Percentiles rank a stretch among this genome's conserved stretches.
phyloP scores from a whole-genome alignment of 2,113 vertebrate genomes.

The Prionailurus bengalensis region DNA sequence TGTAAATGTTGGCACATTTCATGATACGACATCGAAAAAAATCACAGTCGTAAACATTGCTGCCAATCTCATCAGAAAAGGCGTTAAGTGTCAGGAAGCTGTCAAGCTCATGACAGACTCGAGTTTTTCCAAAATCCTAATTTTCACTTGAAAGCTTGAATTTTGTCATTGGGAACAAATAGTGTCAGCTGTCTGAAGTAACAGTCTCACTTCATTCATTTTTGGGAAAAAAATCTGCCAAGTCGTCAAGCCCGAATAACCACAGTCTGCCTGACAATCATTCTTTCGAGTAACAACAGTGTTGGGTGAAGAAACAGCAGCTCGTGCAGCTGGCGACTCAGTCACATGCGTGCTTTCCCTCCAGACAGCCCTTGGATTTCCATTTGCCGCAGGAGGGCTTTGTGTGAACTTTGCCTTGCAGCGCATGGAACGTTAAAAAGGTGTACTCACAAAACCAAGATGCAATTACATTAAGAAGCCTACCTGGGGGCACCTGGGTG shows the following conservation, averaged over 20 bases:
- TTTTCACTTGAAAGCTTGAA: conserved; percentile 9
- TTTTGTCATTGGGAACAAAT: not conserved
- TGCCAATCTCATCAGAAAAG: not conserved
- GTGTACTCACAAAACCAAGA: not conserved
- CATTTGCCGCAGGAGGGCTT: not conserved
- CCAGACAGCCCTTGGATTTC: too few relatives aligned
- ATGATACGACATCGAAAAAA: conserved; percentile 7
- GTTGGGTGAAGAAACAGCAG: not conserved
- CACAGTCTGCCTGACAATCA: not conserved
- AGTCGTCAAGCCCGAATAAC: not conserved
- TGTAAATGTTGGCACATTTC: conserved; percentile 5
- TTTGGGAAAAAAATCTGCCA: not conserved
- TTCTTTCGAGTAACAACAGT: conserved; percentile 28
- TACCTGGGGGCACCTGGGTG: too few relatives aligned
- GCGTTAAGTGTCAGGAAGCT: not conserved
- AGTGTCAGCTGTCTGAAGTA: not conserved
- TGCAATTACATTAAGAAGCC: not conserved
- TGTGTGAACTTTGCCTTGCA: not conserved
- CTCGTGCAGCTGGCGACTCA: not conserved
- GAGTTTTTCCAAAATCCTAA: conserved; percentile 23
- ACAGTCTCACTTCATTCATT: not conserved
- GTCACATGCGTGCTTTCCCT: not conserved
- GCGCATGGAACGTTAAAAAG: not conserved
- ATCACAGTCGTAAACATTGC: not conserved
- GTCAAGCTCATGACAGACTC: not conserved